Evolutionary conservation across 2,888 invertebrate species (phyloP).

Genomic region (Harpalus rufipes): DNA sequence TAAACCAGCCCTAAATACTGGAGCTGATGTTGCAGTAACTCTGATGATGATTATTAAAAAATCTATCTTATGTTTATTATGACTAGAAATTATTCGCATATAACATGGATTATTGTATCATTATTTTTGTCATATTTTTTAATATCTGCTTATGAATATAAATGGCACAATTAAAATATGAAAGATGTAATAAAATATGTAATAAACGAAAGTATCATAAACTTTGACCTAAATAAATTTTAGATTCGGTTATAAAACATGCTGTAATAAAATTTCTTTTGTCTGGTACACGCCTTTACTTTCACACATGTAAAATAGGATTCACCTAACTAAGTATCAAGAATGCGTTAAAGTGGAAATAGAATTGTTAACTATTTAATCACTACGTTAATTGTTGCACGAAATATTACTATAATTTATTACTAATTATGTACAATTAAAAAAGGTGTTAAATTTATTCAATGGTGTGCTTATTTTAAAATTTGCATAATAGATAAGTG

Average conservation of each 20-base stretch:
- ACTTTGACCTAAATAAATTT: neutral
- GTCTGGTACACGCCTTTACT: neutral
- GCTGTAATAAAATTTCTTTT: neutral
- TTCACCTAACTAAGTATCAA: neutral
- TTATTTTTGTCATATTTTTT: too few relatives aligned
- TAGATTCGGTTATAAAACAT: neutral
- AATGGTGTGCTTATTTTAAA: neutral
- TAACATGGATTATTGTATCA: too few relatives aligned
- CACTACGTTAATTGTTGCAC: neutral
- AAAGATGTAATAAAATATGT: neutral
- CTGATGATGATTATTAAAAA: too few relatives aligned
- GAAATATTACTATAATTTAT: neutral
- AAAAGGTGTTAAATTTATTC: neutral
- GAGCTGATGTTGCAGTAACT: too few relatives aligned
- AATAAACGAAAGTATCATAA: neutral
- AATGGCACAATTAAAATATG: neutral
- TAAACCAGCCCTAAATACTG: too few relatives aligned
- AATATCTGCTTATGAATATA: neutral
- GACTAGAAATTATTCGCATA: too few relatives aligned
- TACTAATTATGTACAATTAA: neutral
- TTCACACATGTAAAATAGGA: neutral
- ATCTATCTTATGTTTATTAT: too few relatives aligned
- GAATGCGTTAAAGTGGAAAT: neutral
- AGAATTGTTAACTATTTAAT: slow-evolving; percentile 4
- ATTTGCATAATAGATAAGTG: neutral